Conservation (phyloP, 2,888 invertebrate genomes). For the Psylliodes chrysocephalus region DNA sequence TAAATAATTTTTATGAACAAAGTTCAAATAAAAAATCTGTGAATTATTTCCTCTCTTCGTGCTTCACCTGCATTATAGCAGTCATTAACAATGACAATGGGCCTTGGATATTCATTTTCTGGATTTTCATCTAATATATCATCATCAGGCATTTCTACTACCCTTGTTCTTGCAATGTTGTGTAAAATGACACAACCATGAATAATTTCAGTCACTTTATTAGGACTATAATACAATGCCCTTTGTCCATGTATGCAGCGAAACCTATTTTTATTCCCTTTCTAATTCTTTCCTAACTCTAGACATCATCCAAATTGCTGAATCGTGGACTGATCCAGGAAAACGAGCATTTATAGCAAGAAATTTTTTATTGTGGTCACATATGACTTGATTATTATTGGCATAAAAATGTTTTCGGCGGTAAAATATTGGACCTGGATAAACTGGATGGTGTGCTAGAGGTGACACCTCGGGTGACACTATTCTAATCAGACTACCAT, state of each 20-base stretch:
- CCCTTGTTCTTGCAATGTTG: background rate
- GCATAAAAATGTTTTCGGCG: slow-evolving; percentile 28
- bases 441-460: slow-evolving; percentile 24
- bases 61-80: too few species aligned
- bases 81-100: too few species aligned
- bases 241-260: too few species aligned
- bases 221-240: too few species aligned
- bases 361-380: slow-evolving; percentile 3
- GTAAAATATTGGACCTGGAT: slow-evolving; percentile 28
- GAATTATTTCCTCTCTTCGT: too few species aligned
- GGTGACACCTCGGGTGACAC: slow-evolving; percentile 20
- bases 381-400: slow-evolving; percentile 26
- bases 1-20: too few species aligned
- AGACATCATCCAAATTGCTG: slow-evolving; percentile 12
- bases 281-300: background rate
- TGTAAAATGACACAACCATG: background rate
- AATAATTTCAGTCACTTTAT: too few species aligned
- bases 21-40: too few species aligned
- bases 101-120: too few species aligned
- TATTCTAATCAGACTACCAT: slow-evolving; percentile 22
- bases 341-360: slow-evolving; percentile 9
- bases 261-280: background rate
- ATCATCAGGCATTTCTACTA: background rate
- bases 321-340: slow-evolving; percentile 14
- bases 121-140: too few species aligned